A percentile compares a stretch with the other conserved stretches of the same genome.
These are phyloP conservation scores for Brachionus rotundiformis DNA, from an alignment of 1,140 invertebrate genomes.

Conservation along the genomic window DNA sequence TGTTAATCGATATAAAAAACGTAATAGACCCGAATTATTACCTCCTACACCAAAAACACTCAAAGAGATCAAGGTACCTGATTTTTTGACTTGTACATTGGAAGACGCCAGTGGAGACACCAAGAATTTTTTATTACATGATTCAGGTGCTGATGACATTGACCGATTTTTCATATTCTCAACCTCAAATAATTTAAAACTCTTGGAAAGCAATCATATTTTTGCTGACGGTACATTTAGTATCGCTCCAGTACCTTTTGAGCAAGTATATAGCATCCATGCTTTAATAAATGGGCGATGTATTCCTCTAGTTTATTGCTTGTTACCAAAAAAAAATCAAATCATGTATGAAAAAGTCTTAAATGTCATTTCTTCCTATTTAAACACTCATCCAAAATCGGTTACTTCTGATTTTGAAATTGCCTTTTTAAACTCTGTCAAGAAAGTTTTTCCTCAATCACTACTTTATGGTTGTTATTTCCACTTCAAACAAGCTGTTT, in stretches of 20 bases:
- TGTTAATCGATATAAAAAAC: not conserved
- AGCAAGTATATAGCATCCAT: constrained; percentile 10
- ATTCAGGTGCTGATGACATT: constrained; percentile 10
- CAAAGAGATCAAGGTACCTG: not conserved
- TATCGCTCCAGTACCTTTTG: not conserved
- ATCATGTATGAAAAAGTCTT: not conserved
- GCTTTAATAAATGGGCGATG: not conserved
- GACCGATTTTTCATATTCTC: constrained; percentile 12
- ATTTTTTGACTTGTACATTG: not conserved
- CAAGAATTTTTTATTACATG: constrained; percentile 14
- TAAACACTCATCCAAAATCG: not conserved
- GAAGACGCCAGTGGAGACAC: not conserved
- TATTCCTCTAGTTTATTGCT: constrained; percentile 6
- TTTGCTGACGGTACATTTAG: constrained; percentile 15
- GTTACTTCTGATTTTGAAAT: not conserved
- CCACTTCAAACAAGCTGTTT: not conserved
- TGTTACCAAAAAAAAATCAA: constrained; percentile 37
- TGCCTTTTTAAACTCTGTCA: constrained; percentile 7
- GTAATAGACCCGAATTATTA: not conserved
- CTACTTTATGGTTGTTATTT: constrained; percentile 5
- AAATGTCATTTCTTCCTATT: not conserved
- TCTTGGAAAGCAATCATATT: not conserved
- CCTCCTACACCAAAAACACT: not conserved
- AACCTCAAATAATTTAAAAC: not conserved
- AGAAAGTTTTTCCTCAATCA: not conserved